These are phyloP conservation scores for Rhinogobio ventralis DNA, from an alignment of 2,797 vertebrate genomes.

Conservation along the genomic window DNA sequence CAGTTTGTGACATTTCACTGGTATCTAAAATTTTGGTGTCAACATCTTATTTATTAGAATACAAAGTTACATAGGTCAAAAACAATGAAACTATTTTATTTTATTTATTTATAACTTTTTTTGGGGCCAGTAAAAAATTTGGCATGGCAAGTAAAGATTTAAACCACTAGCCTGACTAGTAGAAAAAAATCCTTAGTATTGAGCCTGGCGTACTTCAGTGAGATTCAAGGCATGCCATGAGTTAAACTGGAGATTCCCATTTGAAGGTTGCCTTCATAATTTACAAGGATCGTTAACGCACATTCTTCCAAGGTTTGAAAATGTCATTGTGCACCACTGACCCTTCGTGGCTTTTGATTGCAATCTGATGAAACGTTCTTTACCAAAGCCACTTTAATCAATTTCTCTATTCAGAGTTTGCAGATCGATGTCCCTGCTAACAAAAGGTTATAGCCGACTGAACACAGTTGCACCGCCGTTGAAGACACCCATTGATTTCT, in stretches of 20 bases:
- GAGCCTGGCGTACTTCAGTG: background rate
- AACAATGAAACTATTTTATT: background rate
- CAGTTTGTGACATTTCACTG: background rate
- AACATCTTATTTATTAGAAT: background rate
- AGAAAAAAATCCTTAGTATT: too few species aligned
- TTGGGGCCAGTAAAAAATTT: too few species aligned
- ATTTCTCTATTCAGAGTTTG: constrained; percentile 47
- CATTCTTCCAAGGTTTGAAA: constrained; percentile 7
- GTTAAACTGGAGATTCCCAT: background rate
- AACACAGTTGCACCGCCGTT: constrained; percentile 32
- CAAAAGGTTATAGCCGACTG: constrained; percentile 56
- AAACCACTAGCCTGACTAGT: too few species aligned
- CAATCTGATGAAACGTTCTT: constrained; percentile 42
- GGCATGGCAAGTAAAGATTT: too few species aligned
- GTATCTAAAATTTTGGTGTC: too few species aligned
- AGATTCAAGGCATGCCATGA: background rate
- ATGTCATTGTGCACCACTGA: constrained; percentile 27
- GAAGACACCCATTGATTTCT: constrained; percentile 55
- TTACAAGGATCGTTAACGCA: constrained; percentile 12
- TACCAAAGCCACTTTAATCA: constrained; percentile 47
- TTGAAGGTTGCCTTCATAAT: constrained; percentile 18
- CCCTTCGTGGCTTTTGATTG: constrained; percentile 24
- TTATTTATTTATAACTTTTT: background rate
- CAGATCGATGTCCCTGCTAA: constrained; percentile 51
- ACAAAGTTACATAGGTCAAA: too few species aligned